These are phyloP conservation scores for Nasonia longicornis DNA, from an alignment of 1,140 invertebrate species.

Conservation along the genomic window DNA sequence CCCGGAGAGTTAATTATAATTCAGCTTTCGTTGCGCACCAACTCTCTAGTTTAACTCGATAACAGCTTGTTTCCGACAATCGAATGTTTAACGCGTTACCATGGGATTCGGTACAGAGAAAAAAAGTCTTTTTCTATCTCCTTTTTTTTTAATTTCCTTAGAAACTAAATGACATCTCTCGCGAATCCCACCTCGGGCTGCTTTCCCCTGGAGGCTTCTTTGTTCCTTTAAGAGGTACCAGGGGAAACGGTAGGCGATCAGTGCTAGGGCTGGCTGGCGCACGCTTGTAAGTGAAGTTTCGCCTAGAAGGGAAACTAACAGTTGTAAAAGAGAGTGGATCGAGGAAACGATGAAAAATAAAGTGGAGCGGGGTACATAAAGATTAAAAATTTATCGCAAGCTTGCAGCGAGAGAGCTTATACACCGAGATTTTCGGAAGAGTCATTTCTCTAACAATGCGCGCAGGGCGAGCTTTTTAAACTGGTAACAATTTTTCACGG, in stretches of 20 bases:
- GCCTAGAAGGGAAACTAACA: constrained; percentile 50
- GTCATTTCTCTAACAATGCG: neutral
- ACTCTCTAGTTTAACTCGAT: neutral
- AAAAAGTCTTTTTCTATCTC: constrained; percentile 3
- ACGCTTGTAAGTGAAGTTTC: constrained; percentile 47
- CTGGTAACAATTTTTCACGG: neutral
- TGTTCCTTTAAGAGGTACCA: constrained; percentile 44
- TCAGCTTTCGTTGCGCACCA: neutral
- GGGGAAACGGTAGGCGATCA: constrained; percentile 36
- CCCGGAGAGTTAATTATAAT: neutral
- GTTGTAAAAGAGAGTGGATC: constrained; percentile 41
- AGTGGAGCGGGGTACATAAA: neutral
- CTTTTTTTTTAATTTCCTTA: constrained; percentile 23
- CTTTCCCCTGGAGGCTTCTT: constrained; percentile 41
- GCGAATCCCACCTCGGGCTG: constrained; percentile 21
- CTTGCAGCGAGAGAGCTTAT: neutral
- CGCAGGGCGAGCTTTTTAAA: neutral
- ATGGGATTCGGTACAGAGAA: neutral
- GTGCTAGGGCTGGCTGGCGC: constrained; percentile 13
- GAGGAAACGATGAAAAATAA: constrained; percentile 29
- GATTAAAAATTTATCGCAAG: neutral
- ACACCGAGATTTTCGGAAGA: neutral
- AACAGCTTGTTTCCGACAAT: neutral
- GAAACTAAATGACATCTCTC: constrained; percentile 41
- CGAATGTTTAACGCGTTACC: neutral